A percentile compares a stretch with the other conserved stretches of the same genome.
Evolutionary conservation across 2,888 invertebrate species (phyloP).

Genomic region (Creontiades dilutus): DNA sequence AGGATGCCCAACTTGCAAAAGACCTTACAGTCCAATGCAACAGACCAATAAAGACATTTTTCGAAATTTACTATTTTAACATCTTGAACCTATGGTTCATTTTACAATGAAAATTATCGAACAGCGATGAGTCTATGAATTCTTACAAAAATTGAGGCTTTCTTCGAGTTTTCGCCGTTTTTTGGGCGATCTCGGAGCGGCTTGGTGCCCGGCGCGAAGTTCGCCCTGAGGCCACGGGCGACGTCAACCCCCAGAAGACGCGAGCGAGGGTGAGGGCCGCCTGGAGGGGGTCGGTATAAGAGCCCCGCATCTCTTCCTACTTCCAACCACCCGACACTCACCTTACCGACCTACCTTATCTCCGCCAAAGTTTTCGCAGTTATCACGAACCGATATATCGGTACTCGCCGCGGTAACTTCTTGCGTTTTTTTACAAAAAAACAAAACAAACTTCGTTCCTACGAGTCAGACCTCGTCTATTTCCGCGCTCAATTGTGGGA

Average conservation of each 20-base stretch:
- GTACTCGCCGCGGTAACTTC: not conserved
- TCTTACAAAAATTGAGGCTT: too few species aligned
- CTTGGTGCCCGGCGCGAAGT: too few species aligned
- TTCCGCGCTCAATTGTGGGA: not conserved
- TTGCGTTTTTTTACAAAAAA: not conserved
- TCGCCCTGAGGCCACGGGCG: not conserved
- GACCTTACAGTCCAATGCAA: too few species aligned
- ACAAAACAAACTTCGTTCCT: not conserved
- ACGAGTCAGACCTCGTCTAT: not conserved
- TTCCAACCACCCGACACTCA: slow-evolving; percentile 49
- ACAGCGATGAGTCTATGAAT: too few species aligned
- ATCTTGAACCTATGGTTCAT: too few species aligned
- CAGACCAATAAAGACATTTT: too few species aligned
- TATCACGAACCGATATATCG: not conserved
- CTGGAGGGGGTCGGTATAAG: slow-evolving; percentile 51
- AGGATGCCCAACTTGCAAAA: too few species aligned
- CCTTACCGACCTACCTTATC: slow-evolving; percentile 40
- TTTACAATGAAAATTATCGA: too few species aligned
- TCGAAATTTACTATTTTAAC: too few species aligned
- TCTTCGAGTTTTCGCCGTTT: too few species aligned
- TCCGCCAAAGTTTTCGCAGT: slow-evolving; percentile 25
- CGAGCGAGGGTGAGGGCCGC: slow-evolving; percentile 46
- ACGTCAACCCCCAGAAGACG: slow-evolving; percentile 57
- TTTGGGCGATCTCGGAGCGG: too few species aligned
- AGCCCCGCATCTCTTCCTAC: slow-evolving; percentile 36